A percentile compares a stretch with the other conserved stretches of the same genome.
Evolutionary conservation across 1,140 invertebrate genomes (phyloP).

Genomic region (Chironomus tepperi): DNA sequence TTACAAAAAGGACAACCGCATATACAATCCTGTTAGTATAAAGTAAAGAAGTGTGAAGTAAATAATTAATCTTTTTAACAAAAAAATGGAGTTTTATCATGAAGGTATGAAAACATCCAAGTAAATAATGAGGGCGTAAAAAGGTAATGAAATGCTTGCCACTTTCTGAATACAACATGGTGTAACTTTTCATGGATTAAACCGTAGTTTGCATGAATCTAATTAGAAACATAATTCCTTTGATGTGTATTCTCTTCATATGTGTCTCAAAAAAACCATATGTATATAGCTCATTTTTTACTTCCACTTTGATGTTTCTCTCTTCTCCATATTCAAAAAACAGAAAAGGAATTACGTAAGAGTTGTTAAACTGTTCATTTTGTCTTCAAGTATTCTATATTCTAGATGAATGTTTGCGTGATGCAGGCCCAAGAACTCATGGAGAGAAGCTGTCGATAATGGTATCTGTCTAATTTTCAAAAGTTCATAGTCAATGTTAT

Average conservation of each 20-base stretch:
- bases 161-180: background rate
- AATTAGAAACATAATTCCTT: slow-evolving; percentile 5
- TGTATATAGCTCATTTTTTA: background rate
- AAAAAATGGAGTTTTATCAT: background rate
- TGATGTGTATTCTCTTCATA: background rate
- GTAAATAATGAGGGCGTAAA: background rate
- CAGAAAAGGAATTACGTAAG: too few species aligned
- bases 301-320: background rate
- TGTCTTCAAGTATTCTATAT: too few species aligned
- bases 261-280: background rate
- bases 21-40: too few species aligned
- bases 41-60: background rate
- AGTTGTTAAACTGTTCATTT: too few species aligned
- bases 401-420: too few species aligned
- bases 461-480: too few species aligned
- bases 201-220: background rate
- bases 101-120: background rate
- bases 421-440: too few species aligned
- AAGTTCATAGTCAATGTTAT: too few species aligned
- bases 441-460: too few species aligned
- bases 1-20: too few species aligned
- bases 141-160: background rate
- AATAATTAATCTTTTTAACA: slow-evolving; percentile 8
- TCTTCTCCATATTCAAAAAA: too few species aligned
- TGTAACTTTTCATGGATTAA: background rate